These are phyloP conservation scores for Bombus picipes DNA, from an alignment of 1,140 invertebrate species.

Conservation along the genomic window DNA sequence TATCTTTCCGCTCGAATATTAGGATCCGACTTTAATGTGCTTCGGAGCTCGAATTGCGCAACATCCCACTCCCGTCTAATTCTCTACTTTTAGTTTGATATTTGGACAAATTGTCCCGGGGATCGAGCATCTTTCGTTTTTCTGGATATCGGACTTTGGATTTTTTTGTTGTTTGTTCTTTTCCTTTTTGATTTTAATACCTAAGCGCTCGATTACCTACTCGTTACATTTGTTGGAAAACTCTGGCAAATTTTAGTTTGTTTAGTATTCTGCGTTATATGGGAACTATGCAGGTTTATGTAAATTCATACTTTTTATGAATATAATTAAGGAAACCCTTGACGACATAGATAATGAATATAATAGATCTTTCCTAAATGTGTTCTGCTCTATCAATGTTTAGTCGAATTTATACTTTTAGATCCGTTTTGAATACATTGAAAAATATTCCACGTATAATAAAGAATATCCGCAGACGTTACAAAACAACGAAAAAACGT, in stretches of 20 bases:
- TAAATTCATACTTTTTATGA: no score
- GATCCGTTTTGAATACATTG: no score
- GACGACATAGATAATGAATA: no score
- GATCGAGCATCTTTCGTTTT: neutral
- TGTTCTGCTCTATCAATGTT: no score
- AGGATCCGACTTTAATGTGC: slow-evolving; percentile 4
- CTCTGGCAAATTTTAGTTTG: neutral
- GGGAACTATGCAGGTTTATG: no score
- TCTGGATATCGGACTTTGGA: neutral
- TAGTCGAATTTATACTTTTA: no score
- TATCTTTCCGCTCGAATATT: slow-evolving; percentile 15
- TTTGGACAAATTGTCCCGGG: neutral
- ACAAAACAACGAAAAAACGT: neutral
- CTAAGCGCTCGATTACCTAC: neutral
- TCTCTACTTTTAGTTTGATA: neutral
- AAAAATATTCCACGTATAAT: no score
- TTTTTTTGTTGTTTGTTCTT: neutral
- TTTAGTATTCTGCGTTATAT: no score
- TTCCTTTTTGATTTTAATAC: neutral
- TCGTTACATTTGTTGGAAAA: neutral
- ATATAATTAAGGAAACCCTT: no score
- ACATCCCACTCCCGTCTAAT: neutral
- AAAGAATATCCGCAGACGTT: neutral
- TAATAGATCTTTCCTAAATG: no score
- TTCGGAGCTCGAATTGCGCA: neutral